Evolutionary conservation across 2,888 invertebrate genomes (phyloP).

Genomic region (Dasypogon diadema): DNA sequence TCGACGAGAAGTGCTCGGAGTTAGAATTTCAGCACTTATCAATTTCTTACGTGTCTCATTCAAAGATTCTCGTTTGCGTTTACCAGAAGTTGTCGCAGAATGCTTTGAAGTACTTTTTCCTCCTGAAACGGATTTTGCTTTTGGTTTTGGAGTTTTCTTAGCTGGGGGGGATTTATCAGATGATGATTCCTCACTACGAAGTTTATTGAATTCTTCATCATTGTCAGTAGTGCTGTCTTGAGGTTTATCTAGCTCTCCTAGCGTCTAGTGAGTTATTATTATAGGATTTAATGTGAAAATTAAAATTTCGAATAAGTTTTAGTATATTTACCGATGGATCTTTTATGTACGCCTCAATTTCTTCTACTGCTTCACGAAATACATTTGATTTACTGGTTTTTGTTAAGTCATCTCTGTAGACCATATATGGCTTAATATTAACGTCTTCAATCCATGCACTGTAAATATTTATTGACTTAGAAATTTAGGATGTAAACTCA

Average conservation of each 20-base stretch:
- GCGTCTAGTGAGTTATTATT: conserved; percentile 4
- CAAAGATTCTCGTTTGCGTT: conserved; percentile 70
- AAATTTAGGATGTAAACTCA: not conserved
- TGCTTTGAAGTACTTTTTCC: conserved; percentile 55
- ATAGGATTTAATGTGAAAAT: not conserved
- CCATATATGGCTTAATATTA: conserved; percentile 84
- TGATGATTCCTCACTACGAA: conserved; percentile 67
- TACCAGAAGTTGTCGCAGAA: conserved; percentile 58
- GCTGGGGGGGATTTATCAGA: conserved; percentile 56
- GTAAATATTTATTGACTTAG: conserved; percentile 59
- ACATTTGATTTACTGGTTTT: conserved; percentile 80
- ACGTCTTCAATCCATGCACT: conserved; percentile 92
- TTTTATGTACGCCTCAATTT: conserved; percentile 84
- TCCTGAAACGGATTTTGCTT: conserved; percentile 57
- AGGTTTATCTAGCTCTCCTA: conserved; percentile 12
- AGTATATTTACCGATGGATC: conserved; percentile 70
- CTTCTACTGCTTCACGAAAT: conserved; percentile 83
- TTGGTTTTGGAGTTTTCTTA: conserved; percentile 56
- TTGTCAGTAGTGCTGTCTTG: conserved; percentile 66
- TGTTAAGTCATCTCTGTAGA: conserved; percentile 81
- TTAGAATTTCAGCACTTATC: conserved; percentile 55
- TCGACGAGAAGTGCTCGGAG: conserved; percentile 60
- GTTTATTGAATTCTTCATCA: conserved; percentile 79
- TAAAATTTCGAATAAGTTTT: not conserved
- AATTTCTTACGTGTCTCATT: conserved; percentile 65